A percentile compares a stretch with the other conserved stretches of the same genome.
phyloP scores from a whole-genome alignment of 2,797 vertebrate species.

The Takifugu rubripes region DNA sequence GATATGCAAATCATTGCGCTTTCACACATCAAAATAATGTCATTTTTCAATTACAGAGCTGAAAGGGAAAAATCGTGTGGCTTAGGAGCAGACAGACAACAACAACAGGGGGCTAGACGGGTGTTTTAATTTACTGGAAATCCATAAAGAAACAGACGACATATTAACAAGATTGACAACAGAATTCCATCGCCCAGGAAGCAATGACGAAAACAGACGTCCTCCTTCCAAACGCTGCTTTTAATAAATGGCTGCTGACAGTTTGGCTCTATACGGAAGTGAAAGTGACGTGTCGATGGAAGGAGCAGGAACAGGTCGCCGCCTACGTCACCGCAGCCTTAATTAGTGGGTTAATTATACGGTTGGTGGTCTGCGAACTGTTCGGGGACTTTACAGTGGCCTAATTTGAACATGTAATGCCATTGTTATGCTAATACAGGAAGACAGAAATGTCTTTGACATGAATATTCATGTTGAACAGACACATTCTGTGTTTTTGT shows the following conservation, averaged over 20 bases:
- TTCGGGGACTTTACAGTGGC: constrained; percentile 41
- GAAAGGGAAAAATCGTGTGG: constrained; percentile 37
- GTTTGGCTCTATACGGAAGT: no score
- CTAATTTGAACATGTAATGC: constrained; percentile 59
- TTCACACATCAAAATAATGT: constrained; percentile 56
- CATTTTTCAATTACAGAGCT: constrained; percentile 61
- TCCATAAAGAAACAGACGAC: background rate
- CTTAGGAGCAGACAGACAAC: constrained; percentile 34
- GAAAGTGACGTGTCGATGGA: constrained; percentile 7
- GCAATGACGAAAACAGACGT: no score
- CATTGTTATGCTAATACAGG: constrained; percentile 51
- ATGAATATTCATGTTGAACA: background rate
- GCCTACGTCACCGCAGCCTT: constrained; percentile 24
- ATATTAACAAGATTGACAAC: background rate
- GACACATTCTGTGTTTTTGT: constrained; percentile 19
- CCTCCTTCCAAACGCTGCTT: no score
- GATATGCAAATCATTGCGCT: constrained; percentile 56
- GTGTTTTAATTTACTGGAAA: background rate
- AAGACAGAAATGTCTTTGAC: constrained; percentile 5
- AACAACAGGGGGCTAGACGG: no score
- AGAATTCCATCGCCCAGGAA: no score
- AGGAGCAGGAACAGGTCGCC: constrained; percentile 14
- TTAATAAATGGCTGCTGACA: no score
- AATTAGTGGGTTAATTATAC: constrained; percentile 59
- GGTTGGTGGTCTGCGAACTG: constrained; percentile 55